Evolutionary conservation across 2,888 invertebrate genomes (phyloP), one percentile per base, ranked within the genome.

Genomic region (Steinernema hermaphroditum): DNA sequence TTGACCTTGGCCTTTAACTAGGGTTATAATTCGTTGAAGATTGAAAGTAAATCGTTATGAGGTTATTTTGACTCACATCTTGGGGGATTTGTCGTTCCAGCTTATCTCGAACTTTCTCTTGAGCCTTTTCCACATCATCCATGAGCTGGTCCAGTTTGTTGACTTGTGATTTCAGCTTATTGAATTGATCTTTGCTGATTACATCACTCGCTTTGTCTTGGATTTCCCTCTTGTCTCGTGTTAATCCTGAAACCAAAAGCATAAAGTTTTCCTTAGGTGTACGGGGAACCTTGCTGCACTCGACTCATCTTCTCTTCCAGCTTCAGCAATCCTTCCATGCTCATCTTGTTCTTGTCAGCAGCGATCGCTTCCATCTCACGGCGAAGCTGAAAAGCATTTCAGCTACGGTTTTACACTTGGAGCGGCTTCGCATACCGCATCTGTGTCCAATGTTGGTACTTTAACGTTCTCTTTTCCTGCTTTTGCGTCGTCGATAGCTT

Each of bases 301-400:
- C 82, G 71, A 12, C 79, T 79, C 76, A 86, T 84, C 72, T 84
- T 86, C 77, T 86, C 86, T 73, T 86, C 86, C 46, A 86, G 54
- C 69, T 84, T 85, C 62, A 86, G 71, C 34, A 86, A 73, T 1
- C 86, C 86, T 68, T 86, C 85, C 86, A 86, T 86, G 57, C 81
- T 83, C 71, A 86, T 71, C 69, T 86, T 86, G 77, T 84, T 85
- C 74, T 86, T 86, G 72, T 86, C 86, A 2, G 85, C 81, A 4
- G 85, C 79, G 14, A 86, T 85, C 0, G 82, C 81, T 62, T 85
- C 85, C 85, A 86, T 86, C 49, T 86, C 86, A 8, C 85, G 80
- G 0, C 85, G 79, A 6, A 86, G 74, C 85, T 85, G 70, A 69
- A 83, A 54, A 69, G n/a, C n/a, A 62, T 19, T 43, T 6, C 12